Conservation (phyloP, 2,113 vertebrate genomes). For the Ammospiza nelsoni region DNA sequence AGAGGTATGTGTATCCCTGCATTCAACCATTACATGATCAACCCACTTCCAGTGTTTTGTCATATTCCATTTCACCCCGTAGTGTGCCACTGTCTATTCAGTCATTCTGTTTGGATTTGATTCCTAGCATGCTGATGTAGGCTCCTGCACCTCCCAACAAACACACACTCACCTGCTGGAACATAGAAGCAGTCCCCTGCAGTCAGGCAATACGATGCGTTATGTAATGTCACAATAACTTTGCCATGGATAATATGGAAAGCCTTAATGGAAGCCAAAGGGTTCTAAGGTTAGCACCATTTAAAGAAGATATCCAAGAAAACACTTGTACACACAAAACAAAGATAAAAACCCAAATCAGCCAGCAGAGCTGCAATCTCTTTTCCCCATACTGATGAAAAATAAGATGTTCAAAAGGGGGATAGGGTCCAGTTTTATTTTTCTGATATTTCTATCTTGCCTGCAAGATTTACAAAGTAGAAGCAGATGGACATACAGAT, state of each 20-base stretch:
- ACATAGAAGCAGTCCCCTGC: conserved; percentile 77
- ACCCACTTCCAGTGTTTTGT: too few species aligned
- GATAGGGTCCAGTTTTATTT: neutral
- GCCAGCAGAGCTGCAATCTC: neutral
- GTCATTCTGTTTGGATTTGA: neutral
- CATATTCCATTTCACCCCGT: neutral
- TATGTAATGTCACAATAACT: conserved; percentile 71
- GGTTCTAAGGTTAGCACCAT: neutral
- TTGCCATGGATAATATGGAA: conserved; percentile 72
- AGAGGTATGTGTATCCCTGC: neutral
- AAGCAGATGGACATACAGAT: neutral
- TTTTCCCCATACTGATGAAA: neutral
- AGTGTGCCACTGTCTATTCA: neutral
- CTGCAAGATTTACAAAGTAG: neutral
- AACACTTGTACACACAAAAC: neutral
- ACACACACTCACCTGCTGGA: conserved; percentile 70
- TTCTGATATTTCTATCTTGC: neutral
- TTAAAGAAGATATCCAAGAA: neutral
- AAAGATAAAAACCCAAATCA: neutral
- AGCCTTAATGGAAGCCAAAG: conserved; percentile 60
- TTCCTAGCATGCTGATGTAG: neutral
- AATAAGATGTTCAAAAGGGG: neutral
- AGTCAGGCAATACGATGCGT: conserved; percentile 63
- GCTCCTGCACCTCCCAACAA: neutral
- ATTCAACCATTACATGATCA: neutral